These are phyloP conservation scores for Tachystola acroxantha DNA, from an alignment of 2,888 invertebrate species.

Conservation along the genomic window DNA sequence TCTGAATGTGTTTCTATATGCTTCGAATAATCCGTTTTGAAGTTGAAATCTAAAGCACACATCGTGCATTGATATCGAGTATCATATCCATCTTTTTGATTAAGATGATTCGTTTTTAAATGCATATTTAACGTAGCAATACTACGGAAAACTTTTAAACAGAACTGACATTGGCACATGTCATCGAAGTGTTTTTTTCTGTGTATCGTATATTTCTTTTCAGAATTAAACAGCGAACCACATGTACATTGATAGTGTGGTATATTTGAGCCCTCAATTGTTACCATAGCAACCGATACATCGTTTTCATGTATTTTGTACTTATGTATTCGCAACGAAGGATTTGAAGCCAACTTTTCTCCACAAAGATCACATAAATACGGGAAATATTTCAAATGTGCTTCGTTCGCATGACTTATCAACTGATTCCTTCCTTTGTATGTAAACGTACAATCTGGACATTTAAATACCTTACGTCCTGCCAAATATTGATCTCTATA, in stretches of 20 bases:
- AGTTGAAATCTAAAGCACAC: background rate
- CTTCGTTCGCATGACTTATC: background rate
- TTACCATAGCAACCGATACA: background rate
- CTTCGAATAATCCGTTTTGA: background rate
- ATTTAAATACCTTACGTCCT: background rate
- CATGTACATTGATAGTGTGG: background rate
- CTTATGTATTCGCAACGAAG: background rate
- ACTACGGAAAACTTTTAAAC: background rate
- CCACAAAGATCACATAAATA: background rate
- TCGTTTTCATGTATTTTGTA: background rate
- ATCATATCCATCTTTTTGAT: background rate
- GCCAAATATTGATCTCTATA: background rate
- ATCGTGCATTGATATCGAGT: background rate
- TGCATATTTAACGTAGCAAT: slow-evolving; percentile 5
- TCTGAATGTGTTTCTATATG: background rate
- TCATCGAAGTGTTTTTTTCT: slow-evolving; percentile 3
- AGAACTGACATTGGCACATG: slow-evolving; percentile 2
- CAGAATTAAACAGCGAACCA: background rate
- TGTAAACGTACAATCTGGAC: background rate
- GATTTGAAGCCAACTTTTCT: background rate
- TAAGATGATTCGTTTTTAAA: background rate
- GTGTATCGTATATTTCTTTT: background rate
- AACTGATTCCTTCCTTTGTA: background rate
- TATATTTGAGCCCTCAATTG: background rate
- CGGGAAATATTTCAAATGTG: background rate